Evolutionary conservation across 2,113 vertebrate genomes (phyloP).

Genomic region (Xiphorhynchus elegans): DNA sequence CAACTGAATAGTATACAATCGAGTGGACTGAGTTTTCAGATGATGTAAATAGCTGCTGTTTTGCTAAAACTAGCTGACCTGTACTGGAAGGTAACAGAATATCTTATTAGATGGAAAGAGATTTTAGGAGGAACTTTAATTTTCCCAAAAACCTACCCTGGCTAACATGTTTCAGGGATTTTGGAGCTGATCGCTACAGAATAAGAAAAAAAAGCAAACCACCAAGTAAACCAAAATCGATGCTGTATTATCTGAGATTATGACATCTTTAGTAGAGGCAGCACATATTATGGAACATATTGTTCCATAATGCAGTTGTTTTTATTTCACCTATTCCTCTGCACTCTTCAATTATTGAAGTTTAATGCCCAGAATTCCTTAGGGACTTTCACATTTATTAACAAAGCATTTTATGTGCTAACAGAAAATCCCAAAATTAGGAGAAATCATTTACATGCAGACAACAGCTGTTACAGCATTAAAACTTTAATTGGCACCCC

Average conservation of each 20-base stretch:
- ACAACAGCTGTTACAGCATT: conserved; percentile 56
- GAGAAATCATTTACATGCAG: conserved; percentile 55
- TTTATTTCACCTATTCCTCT: conserved; percentile 1
- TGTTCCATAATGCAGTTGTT: background rate
- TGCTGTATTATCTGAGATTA: background rate
- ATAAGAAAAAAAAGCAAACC: background rate
- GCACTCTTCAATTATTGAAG: conserved; percentile 47
- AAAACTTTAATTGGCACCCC: conserved; percentile 48
- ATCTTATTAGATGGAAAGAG: background rate
- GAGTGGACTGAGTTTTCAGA: background rate
- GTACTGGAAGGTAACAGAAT: background rate
- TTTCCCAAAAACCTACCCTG: background rate
- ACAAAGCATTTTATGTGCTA: conserved; percentile 50
- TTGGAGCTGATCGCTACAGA: background rate
- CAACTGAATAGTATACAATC: background rate
- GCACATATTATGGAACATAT: background rate
- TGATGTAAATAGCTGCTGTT: background rate
- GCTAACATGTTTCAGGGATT: background rate
- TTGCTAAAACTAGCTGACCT: background rate
- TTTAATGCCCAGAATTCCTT: conserved; percentile 40
- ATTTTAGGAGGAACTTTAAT: background rate
- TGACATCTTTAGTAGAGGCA: background rate
- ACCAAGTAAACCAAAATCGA: background rate
- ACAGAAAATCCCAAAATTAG: conserved; percentile 55
- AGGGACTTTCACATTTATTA: conserved; percentile 51